Conservation (phyloP, 2,888 invertebrate genomes). For the Crioceris asparagi region DNA sequence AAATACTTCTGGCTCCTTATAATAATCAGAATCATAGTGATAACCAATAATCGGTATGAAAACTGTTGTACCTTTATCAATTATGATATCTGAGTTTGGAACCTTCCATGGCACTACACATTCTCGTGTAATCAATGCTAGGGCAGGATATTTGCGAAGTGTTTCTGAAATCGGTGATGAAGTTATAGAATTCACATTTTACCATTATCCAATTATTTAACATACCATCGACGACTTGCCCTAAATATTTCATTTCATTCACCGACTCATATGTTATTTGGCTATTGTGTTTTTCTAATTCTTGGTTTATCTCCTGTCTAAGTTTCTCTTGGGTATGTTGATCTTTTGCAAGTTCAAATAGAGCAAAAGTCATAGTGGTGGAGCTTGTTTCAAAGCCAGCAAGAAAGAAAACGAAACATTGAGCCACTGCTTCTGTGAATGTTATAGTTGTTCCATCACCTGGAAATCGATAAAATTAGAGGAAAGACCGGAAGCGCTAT, state of each 20-base stretch:
- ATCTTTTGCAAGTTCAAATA: constrained; percentile 17
- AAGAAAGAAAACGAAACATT: constrained; percentile 20
- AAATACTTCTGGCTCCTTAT: constrained; percentile 14
- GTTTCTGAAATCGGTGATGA: constrained; percentile 14
- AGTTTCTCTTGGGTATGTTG: constrained; percentile 18
- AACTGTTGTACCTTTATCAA: constrained; percentile 11
- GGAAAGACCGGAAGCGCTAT: no score
- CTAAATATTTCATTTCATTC: constrained; percentile 20
- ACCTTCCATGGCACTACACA: constrained; percentile 13
- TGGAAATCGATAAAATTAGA: no score
- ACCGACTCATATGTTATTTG: constrained; percentile 21
- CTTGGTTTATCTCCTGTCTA: constrained; percentile 16
- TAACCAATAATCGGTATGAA: constrained; percentile 11
- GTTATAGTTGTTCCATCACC: constrained; percentile 13
- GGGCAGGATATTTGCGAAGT: constrained; percentile 14
- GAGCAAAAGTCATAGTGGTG: constrained; percentile 21
- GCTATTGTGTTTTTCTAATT: constrained; percentile 16
- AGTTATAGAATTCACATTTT: no score
- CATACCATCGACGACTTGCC: constrained; percentile 21
- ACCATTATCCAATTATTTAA: no score
- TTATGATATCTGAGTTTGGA: constrained; percentile 11
- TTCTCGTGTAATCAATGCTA: constrained; percentile 8
- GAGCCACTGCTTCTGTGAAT: constrained; percentile 18
- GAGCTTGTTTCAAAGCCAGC: constrained; percentile 24
- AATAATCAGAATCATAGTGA: constrained; percentile 13